phyloP scores from a whole-genome alignment of 2,113 vertebrate species.

The Plecotus auritus region DNA sequence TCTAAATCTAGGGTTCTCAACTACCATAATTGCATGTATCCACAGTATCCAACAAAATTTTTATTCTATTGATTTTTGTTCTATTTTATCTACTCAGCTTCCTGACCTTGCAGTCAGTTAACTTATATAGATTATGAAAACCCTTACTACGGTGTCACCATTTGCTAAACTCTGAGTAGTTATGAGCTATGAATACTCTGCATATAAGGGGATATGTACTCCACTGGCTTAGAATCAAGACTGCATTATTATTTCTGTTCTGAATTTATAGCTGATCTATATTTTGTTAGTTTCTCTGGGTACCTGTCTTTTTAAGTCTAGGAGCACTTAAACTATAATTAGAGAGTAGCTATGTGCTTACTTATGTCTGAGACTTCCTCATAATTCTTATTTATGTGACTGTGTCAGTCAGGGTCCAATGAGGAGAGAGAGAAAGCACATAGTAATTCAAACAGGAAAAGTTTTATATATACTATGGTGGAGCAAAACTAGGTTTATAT shows the following conservation, averaged over 20 bases:
- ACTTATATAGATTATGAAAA: background rate
- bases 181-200: background rate
- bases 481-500: background rate
- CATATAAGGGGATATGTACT: background rate
- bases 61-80: background rate
- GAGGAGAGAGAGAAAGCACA: background rate
- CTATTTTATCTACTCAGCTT: background rate
- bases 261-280: background rate
- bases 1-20: background rate
- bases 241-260: background rate
- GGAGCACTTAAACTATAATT: background rate
- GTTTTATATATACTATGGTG: no score
- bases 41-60: background rate
- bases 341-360: background rate
- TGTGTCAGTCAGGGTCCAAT: background rate
- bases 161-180: background rate
- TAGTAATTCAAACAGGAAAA: background rate
- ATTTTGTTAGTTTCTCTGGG: background rate
- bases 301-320: background rate
- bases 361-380: background rate
- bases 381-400: background rate
- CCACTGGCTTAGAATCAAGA: background rate
- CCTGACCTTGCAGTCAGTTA: background rate
- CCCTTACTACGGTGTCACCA: fast-evolving
- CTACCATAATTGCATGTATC: background rate